These are phyloP conservation scores for Choloepus hoffmanni DNA, from an alignment of 2,113 vertebrate genomes.

Conservation along the genomic window DNA sequence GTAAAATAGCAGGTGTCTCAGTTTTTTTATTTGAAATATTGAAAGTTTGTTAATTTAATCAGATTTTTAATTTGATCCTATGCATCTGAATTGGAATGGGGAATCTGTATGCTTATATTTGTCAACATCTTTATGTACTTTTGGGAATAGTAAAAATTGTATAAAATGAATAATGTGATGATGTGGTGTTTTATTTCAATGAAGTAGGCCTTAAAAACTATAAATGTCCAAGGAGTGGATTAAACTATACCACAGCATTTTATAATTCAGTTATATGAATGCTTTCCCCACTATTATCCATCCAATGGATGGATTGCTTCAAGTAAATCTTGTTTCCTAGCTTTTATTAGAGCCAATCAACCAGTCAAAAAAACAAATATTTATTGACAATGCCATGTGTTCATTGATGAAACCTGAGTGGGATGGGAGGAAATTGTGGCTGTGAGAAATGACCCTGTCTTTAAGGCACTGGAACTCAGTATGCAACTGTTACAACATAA, in stretches of 20 bases:
- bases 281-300: not conserved
- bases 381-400: not conserved
- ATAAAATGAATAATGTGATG: conserved; percentile 28
- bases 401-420: not conserved
- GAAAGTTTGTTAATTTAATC: not conserved
- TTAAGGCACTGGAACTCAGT: not conserved
- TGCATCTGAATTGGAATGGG: conserved; percentile 30
- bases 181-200: conserved; percentile 1
- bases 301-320: conserved; percentile 23
- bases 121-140: not conserved
- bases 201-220: not conserved
- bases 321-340: conserved; percentile 47
- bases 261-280: not conserved
- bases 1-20: not conserved
- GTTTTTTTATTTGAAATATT: conserved; percentile 39
- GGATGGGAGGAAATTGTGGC: not conserved
- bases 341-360: not conserved
- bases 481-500: not conserved
- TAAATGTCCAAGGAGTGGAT: conserved; percentile 31
- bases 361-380: not conserved
- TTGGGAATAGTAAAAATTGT: conserved; percentile 42
- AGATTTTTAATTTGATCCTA: conserved; percentile 32
- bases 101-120: not conserved
- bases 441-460: not conserved
- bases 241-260: conserved; percentile 36